Evolutionary conservation across 2,797 vertebrate species (phyloP).

Genomic region (Crossoptilon crossoptilon): DNA sequence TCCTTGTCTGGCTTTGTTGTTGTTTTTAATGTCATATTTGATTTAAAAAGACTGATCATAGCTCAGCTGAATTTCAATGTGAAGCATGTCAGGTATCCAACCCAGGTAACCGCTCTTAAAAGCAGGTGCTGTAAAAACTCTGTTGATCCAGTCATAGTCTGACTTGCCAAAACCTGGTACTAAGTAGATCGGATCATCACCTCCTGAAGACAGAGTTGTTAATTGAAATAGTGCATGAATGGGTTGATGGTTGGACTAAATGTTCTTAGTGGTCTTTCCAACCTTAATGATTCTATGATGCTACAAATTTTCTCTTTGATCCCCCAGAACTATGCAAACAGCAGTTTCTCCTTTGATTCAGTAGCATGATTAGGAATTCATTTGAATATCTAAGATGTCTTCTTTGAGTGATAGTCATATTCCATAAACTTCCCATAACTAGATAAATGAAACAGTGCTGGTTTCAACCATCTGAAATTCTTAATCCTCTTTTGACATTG

Average conservation of each 20-base stretch:
- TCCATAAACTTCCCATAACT: not conserved
- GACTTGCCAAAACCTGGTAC: not conserved
- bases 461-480: not conserved
- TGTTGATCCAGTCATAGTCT: not conserved
- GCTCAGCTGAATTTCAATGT: not conserved
- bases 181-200: fast-evolving
- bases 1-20: not conserved
- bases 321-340: not conserved
- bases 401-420: not conserved
- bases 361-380: not conserved
- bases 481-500: not conserved
- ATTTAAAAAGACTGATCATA: not conserved
- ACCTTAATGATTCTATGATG: too few relatives aligned
- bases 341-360: not conserved
- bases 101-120: not conserved
- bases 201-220: not conserved
- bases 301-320: not conserved
- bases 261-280: too few relatives aligned
- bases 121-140: not conserved
- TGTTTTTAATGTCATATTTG: not conserved
- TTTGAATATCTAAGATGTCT: not conserved
- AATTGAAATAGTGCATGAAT: not conserved
- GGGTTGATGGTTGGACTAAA: too few relatives aligned
- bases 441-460: not conserved
- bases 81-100: not conserved